Evolutionary conservation across 1,140 invertebrate species (phyloP), one percentile per base, ranked within the genome.

Genomic region (Zaprionus davidi): DNA sequence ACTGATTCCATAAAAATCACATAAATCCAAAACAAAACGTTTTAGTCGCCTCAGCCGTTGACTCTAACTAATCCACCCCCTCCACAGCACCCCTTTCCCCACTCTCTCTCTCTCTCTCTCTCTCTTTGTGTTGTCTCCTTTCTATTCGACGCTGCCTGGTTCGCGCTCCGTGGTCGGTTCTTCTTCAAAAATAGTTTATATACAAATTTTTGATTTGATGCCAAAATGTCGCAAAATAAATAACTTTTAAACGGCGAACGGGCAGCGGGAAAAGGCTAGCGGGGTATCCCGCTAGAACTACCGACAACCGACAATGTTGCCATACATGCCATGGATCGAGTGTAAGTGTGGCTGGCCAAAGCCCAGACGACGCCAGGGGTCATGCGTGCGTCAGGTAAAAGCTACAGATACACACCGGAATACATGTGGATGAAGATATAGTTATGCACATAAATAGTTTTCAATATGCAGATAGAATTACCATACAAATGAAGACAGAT

Each of bases 1-100:
- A 87, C 78, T 84, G 84, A 90, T 88, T 87, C 84, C 84, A 87
- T 87, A 81, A 87, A 87, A 87, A 87, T 88, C 84, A 72, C 85
- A 87, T 87, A 88, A 87, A 87, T 87, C 84, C 84, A 88, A 88
- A 83, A 79, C 69, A 75, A 87, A 88, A 83, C 84, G 84, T 75
- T 87, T 87, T 83, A 82, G 83, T 88, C 80, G 77, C 76, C 41
- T n/a, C 82, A 71, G 84, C 60, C 83, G 49, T 65, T 79, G 71
- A 56, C 76, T 79, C 58, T 55, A 65, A 59, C 59, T 62, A 64
- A 49, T 55, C 62, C 73, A 28, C 15, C 26, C 57, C 46, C 51
- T 24, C 12, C 22, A 2, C 26, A 3, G 13, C 51, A 3, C 57
- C 9, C 2, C 5, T 2, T 7, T 12, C 11, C 17, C 24, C 20